Evolutionary conservation across 2,888 invertebrate species (phyloP).

Genomic region (Frankliniella intonsa): DNA sequence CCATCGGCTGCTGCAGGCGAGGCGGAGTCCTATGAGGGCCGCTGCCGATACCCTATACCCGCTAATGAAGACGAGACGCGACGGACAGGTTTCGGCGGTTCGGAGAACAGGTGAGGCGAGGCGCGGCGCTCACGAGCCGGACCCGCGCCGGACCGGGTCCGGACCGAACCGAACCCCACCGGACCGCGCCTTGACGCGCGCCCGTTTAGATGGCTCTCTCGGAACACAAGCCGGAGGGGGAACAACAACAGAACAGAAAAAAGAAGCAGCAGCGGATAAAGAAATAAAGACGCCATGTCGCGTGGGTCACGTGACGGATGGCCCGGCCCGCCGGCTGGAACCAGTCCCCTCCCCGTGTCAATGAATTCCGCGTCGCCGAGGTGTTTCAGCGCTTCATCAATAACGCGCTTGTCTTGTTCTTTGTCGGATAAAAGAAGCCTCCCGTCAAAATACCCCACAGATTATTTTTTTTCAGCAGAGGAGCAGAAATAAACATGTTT

Average conservation of each 20-base stretch:
- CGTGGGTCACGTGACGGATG: background rate
- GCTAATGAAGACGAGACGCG: slow-evolving; percentile 5
- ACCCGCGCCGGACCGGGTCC: too few species aligned
- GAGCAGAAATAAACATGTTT: too few species aligned
- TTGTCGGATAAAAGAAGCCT: too few species aligned
- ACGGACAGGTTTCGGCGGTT: background rate
- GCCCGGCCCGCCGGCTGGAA: too few species aligned
- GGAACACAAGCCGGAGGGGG: too few species aligned
- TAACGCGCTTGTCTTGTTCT: background rate
- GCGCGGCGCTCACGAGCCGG: too few species aligned
- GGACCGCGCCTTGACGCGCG: background rate
- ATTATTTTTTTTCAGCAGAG: too few species aligned
- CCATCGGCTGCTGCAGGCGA: background rate
- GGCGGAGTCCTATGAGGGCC: background rate
- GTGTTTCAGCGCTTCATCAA: background rate
- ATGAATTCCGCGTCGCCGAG: background rate
- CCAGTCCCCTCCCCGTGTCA: too few species aligned
- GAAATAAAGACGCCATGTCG: background rate
- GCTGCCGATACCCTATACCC: background rate
- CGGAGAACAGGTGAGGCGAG: too few species aligned
- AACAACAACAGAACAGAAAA: background rate
- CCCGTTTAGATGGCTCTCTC: background rate
- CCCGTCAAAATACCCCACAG: too few species aligned
- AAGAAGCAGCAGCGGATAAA: background rate
- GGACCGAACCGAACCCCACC: background rate